These are phyloP conservation scores for Epistrophella euchroma DNA, from an alignment of 2,888 invertebrate genomes.

Conservation along the genomic window DNA sequence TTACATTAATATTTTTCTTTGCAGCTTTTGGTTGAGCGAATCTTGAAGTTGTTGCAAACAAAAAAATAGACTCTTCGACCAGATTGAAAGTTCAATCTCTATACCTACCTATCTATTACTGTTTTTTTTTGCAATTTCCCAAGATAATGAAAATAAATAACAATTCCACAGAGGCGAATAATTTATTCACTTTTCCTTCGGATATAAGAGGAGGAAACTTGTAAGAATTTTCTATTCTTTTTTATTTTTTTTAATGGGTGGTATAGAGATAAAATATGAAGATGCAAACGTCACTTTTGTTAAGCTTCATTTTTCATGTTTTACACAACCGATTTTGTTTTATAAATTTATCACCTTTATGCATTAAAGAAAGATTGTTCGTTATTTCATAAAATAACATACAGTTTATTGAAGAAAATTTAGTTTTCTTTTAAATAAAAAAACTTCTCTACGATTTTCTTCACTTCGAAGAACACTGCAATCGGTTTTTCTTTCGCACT, in stretches of 20 bases:
- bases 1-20: constrained; percentile 40
- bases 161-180: constrained; percentile 58
- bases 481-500: constrained; percentile 55
- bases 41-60: constrained; percentile 13
- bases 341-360: constrained; percentile 50
- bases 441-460: constrained; percentile 36
- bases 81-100: constrained; percentile 9
- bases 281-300: constrained; percentile 68
- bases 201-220: constrained; percentile 43
- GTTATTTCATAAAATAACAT: background rate
- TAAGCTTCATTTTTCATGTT: constrained; percentile 42
- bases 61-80: constrained; percentile 13
- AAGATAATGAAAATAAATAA: constrained; percentile 56
- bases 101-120: background rate
- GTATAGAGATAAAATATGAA: constrained; percentile 34
- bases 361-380: constrained; percentile 37
- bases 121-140: constrained; percentile 53
- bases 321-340: constrained; percentile 35
- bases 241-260: constrained; percentile 22
- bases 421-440: constrained; percentile 35
- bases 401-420: constrained; percentile 20
- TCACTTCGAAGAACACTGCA: constrained; percentile 50
- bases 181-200: constrained; percentile 51
- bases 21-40: constrained; percentile 40
- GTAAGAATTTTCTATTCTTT: constrained; percentile 54